These are phyloP conservation scores for Ailurus styani DNA, from an alignment of 2,113 vertebrate species.

Conservation along the genomic window DNA sequence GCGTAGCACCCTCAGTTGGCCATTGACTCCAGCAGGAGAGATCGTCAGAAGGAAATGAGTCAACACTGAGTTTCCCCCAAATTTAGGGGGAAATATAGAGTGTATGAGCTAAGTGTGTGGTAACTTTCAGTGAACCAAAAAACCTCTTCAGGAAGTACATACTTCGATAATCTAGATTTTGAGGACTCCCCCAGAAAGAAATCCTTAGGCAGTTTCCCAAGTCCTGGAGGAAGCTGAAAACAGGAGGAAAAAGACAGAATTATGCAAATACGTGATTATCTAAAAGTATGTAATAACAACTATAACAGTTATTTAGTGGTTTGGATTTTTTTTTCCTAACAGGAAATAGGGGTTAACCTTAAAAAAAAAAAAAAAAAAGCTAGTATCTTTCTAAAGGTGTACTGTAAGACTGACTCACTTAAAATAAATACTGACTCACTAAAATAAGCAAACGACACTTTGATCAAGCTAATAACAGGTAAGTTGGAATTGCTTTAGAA, in stretches of 20 bases:
- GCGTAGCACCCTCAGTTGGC: neutral
- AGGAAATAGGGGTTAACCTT: slow-evolving; percentile 55
- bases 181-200: slow-evolving; percentile 5
- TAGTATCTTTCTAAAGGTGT: slow-evolving; percentile 48
- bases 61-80: neutral
- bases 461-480: slow-evolving; percentile 27
- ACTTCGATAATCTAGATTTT: neutral
- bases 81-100: neutral
- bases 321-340: neutral
- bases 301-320: slow-evolving; percentile 7
- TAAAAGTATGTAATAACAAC: neutral
- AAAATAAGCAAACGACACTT: slow-evolving; percentile 40
- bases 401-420: slow-evolving; percentile 30
- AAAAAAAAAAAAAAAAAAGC: slow-evolving; percentile 21
- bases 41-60: neutral
- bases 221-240: neutral
- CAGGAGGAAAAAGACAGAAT: slow-evolving; percentile 16
- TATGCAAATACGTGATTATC: slow-evolving; percentile 18
- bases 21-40: neutral
- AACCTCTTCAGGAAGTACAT: neutral
- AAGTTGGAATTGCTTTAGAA: slow-evolving; percentile 40
- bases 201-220: neutral
- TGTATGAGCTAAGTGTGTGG: neutral
- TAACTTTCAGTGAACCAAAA: neutral
- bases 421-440: slow-evolving; percentile 62